phyloP scores from a whole-genome alignment of 2,888 invertebrate species.

The Eulithis prunata region DNA sequence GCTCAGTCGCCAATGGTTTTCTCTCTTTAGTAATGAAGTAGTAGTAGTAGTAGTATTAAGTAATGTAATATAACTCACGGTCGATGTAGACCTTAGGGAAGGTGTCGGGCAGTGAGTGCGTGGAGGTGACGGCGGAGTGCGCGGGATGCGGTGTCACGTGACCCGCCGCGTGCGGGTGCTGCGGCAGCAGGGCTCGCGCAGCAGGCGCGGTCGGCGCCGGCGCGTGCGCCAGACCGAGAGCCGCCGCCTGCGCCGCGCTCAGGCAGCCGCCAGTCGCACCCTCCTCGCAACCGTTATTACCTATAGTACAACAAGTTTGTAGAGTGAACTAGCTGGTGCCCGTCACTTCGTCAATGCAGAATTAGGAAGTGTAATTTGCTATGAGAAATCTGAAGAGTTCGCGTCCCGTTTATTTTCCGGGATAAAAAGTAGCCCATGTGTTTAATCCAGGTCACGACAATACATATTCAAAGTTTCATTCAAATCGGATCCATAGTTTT shows the following conservation, averaged over 20 bases:
- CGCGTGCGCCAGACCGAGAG: slow-evolving; percentile 72
- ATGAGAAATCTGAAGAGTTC: no score
- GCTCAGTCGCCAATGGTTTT: no score
- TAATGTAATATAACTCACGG: slow-evolving; percentile 47
- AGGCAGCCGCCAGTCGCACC: slow-evolving; percentile 44
- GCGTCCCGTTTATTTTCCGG: no score
- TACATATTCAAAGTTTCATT: no score
- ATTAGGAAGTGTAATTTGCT: no score
- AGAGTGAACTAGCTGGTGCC: no score
- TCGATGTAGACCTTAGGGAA: slow-evolving; percentile 72
- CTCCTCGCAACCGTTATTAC: slow-evolving; percentile 42
- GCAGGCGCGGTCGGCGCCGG: slow-evolving; percentile 65
- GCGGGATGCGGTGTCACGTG: slow-evolving; percentile 36
- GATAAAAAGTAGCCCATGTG: no score
- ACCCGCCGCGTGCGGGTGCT: slow-evolving; percentile 46
- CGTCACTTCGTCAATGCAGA: no score
- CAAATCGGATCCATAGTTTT: no score
- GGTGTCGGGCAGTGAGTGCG: slow-evolving; percentile 58
- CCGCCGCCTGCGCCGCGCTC: slow-evolving; percentile 75
- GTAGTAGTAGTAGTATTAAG: no score
- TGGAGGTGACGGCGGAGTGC: slow-evolving; percentile 46
- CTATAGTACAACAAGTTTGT: slow-evolving; percentile 18
- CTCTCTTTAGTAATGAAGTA: no score
- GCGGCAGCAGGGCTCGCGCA: slow-evolving; percentile 61
- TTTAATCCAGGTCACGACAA: no score